These are phyloP conservation scores for Plecotus auritus DNA, from an alignment of 2,113 vertebrate species.

Conservation along the genomic window DNA sequence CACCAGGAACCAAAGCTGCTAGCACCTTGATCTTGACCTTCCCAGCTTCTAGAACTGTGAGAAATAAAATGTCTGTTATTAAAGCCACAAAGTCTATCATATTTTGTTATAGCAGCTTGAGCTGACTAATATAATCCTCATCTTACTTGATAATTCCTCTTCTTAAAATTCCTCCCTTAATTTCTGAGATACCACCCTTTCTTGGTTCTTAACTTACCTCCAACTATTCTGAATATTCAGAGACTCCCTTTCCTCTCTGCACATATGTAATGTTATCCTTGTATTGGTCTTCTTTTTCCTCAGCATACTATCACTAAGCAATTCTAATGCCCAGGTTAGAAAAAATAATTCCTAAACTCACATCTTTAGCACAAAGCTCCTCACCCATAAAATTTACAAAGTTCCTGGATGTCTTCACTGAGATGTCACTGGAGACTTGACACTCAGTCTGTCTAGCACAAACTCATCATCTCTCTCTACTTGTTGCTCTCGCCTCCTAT, in stretches of 20 bases:
- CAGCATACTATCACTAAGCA: neutral
- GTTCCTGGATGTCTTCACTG: neutral
- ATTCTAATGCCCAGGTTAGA: neutral
- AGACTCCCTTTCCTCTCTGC: neutral
- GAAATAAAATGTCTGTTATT: neutral
- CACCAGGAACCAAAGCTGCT: neutral
- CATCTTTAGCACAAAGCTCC: neutral
- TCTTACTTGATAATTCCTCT: neutral
- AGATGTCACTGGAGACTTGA: neutral
- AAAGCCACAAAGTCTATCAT: neutral
- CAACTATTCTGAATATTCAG: neutral
- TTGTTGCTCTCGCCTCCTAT: neutral
- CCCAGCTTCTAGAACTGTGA: neutral
- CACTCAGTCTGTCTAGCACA: neutral
- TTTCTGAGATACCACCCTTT: neutral
- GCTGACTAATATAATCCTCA: neutral
- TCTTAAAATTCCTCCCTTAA: neutral
- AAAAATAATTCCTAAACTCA: neutral
- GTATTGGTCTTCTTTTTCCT: neutral
- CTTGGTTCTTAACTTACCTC: neutral
- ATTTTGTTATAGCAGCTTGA: neutral
- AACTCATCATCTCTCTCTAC: neutral
- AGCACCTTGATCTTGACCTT: neutral
- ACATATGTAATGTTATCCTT: neutral
- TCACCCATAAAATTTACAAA: neutral